Percentiles rank a stretch among this genome's conserved stretches.
Conservation (phyloP, 2,888 invertebrate species). For the Corbicula japonica region DNA sequence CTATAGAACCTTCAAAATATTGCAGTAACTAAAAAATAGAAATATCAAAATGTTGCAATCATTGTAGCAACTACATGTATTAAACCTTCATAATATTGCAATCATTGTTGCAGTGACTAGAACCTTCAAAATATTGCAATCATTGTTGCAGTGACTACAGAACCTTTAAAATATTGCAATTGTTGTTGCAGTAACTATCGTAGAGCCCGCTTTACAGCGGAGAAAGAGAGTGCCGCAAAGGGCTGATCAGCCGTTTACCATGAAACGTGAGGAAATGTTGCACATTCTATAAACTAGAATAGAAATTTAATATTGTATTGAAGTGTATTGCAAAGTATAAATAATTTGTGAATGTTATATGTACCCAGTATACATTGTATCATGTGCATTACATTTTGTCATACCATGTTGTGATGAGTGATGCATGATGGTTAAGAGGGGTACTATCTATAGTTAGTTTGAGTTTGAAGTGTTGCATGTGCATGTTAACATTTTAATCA, state of each 20-base stretch:
- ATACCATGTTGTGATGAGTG: slow-evolving; percentile 5
- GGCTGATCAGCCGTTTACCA: slow-evolving; percentile 40
- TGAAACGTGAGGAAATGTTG: slow-evolving; percentile 51
- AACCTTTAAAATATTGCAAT: slow-evolving; percentile 1
- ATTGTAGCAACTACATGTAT: neutral
- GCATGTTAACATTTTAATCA: too few species aligned
- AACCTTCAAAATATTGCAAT: slow-evolving; percentile 2
- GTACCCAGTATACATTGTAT: too few species aligned
- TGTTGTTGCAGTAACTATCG: slow-evolving; percentile 26
- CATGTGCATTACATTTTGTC: neutral
- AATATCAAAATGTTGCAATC: neutral
- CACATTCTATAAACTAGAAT: neutral
- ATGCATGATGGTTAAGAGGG: too few species aligned
- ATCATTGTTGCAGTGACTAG: neutral
- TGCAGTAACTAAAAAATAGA: neutral
- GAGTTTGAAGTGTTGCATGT: too few species aligned
- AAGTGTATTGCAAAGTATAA: too few species aligned
- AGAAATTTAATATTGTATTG: neutral
- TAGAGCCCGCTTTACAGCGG: slow-evolving; percentile 46
- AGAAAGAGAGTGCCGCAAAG: slow-evolving; percentile 47
- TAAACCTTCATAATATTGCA: neutral
- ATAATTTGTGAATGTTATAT: too few species aligned
- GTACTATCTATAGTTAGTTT: too few species aligned
- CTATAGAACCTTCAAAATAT: neutral
- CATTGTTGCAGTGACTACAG: too few species aligned